Evolutionary conservation across 2,888 invertebrate genomes (phyloP), one percentile per base, ranked within the genome.

Genomic region (Halocaridina rubra): DNA sequence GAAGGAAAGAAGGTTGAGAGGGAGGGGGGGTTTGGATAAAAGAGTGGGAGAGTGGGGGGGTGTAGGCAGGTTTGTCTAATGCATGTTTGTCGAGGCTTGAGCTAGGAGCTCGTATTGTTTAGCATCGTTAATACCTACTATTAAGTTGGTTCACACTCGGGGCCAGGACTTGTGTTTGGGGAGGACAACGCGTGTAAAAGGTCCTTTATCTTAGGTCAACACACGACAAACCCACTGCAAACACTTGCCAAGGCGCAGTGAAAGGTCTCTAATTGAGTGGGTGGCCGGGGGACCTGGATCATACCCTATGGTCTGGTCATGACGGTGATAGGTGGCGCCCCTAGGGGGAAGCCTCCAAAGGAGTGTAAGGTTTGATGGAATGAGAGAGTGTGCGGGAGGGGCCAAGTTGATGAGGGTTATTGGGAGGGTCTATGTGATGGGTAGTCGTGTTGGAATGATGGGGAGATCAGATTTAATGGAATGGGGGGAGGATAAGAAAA

Each of bases 201-300:
- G 82, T 82, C 77, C 82, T 82, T 77, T 82, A 82, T 82, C 82
- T 82, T 82, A 82, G 82, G 82, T 82, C 82, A 82, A 82, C 82
- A 82, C 69, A 76, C 57, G 82, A 82, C 82, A 82, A 82, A 76
- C 82, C 77, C 82, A 57, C 77, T 39, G 82, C 82, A 82, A 82
- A 82, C 82, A 82, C 82, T 82, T 82, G 76, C 77, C 82, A 71
- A 61, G 82, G 77, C 71, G 32, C 82, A 77, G 77, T 82, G 82
- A 82, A 82, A 82, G 82, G 82, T 82, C 82, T 82, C 82, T 82
- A 82, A 82, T 82, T 82, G 82, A 82, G 82, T 82, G 82, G 82
- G 82, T 71, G 74, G 82, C n/a, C n/a, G n/a, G n/a, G n/a, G n/a
- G n/a, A n/a, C n/a, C n/a, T n/a, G n/a, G n/a, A n/a, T n/a, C n/a